Percentiles rank a stretch among this genome's conserved stretches.
Conservation (phyloP, 2,113 vertebrate genomes). For the Gasterosteus aculeatus region DNA sequence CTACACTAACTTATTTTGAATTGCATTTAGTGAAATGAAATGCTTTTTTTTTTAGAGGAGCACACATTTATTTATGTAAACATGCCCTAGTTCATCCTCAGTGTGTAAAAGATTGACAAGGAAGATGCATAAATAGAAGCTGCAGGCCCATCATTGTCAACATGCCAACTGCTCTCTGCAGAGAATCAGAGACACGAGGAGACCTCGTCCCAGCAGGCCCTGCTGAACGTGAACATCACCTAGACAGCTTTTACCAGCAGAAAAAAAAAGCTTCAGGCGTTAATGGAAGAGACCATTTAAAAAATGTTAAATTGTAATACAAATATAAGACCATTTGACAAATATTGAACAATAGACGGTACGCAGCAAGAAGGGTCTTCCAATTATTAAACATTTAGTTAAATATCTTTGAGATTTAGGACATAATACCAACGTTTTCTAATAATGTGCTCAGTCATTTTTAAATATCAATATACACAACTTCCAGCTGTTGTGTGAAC, state of each 20-base stretch:
- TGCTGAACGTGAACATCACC: conserved; percentile 29
- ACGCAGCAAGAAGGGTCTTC: background rate
- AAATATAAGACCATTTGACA: conserved; percentile 1
- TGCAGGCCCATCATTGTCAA: conserved; percentile 70
- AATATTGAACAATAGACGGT: background rate
- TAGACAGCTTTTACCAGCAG: conserved; percentile 33
- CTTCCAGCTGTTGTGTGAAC: conserved; percentile 29
- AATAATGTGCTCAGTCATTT: background rate
- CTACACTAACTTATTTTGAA: conserved; percentile 6
- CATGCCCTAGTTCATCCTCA: conserved; percentile 48
- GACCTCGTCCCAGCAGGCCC: conserved; percentile 51
- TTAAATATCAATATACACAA: background rate
- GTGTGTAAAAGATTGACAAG: conserved; percentile 61
- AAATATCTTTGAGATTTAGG: conserved; percentile 12
- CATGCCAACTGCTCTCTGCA: conserved; percentile 62
- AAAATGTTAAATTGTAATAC: conserved; percentile 3
- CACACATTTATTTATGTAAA: conserved; percentile 48
- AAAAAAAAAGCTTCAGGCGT: conserved; percentile 2
- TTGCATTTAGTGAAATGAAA: conserved; percentile 9
- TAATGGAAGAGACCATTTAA: conserved; percentile 4
- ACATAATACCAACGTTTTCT: background rate
- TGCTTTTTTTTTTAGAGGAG: conserved; percentile 11
- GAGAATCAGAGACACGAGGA: conserved; percentile 57
- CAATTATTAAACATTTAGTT: conserved; percentile 8
- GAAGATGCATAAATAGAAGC: conserved; percentile 67